Base-by-base conservation (phyloP, 2,113 vertebrate genomes). In the Stictonetta naevosa region DNA sequence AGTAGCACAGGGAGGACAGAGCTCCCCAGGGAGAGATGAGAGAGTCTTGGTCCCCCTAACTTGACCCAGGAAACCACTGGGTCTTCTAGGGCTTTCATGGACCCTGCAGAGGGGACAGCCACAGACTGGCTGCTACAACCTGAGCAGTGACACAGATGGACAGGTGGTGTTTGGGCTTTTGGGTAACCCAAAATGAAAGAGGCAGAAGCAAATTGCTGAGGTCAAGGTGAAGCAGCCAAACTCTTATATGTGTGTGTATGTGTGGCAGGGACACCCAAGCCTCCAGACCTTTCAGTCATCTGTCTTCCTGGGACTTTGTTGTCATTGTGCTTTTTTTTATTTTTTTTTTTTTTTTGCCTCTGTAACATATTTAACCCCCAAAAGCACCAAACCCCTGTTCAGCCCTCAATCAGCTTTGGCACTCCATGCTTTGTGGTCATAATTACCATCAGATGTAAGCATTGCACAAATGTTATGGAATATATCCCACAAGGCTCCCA, bases 401-500 rank as follows among this genome's bases (percentile, higher is more conserved):
- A 5, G 26, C 4, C 19, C 52, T n/a, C 26, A 28, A 0, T 53
- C 64, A 11, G 20, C 31, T 31, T 3, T 4, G 8, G 40, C 16
- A 8, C 19, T 38, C 29, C 10, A 3, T 8, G 13, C 16, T 73
- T 53, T 17, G 20, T 13, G 42, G n/a, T 2, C 34, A 1, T 20
- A n/a, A 67, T 7, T 48, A 11, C 36, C 23, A 20, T 9, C 74
- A 31, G n/a, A 33, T 15, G 8, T 66, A 74, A 48, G 42, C 9
- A 5, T 2, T 33, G 48, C 13, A 13, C 26, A 75, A 22, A 62
- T 3, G 7, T 25, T 56, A 60, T 1, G 16, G 34, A 40, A n/a
- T 13, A 2, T 11, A 55, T 55, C 34, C 34, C 31, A 60, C 10
- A 20, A 26, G 42, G 34, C 10, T 84, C 33, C n/a, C 0, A 0